These are phyloP conservation scores for Porites evermanni DNA, from an alignment of 92 coral and sea anemone genomes.

Conservation along the genomic window DNA sequence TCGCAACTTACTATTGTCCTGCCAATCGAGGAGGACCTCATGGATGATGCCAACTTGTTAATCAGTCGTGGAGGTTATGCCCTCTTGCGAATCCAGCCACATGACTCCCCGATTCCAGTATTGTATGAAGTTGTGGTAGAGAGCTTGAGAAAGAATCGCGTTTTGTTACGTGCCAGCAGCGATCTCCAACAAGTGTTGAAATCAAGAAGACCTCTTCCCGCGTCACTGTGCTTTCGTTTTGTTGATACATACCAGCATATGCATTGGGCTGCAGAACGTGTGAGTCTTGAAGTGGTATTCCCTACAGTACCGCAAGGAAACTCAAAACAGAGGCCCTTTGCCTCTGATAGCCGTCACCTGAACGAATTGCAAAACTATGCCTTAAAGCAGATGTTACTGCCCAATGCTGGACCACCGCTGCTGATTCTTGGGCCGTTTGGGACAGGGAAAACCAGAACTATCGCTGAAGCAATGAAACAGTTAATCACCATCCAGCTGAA, in stretches of 20 bases:
- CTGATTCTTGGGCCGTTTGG: constrained; percentile 97
- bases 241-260: constrained; percentile 88
- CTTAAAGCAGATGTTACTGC: constrained; percentile 75
- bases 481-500: constrained; percentile 63
- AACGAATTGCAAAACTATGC: constrained; percentile 83
- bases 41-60: constrained; percentile 85
- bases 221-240: constrained; percentile 92
- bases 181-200: constrained; percentile 62
- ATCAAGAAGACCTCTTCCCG: constrained; percentile 69
- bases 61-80: constrained; percentile 84
- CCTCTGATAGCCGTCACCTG: constrained; percentile 50
- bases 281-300: constrained; percentile 76
- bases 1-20: constrained; percentile 65
- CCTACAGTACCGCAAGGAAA: constrained; percentile 54
- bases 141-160: constrained; percentile 65
- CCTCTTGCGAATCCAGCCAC: constrained; percentile 68
- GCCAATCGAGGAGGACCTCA: constrained; percentile 70
- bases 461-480: constrained; percentile 94
- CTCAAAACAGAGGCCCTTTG: constrained; percentile 43
- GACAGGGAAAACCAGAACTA: constrained; percentile 94
- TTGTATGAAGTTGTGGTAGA: constrained; percentile 89
- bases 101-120: constrained; percentile 39
- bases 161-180: constrained; percentile 74
- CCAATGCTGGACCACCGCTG: constrained; percentile 79
- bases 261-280: constrained; percentile 86